phyloP scores from a whole-genome alignment of 2,113 vertebrate genomes.

The Crotophaga sulcirostris region DNA sequence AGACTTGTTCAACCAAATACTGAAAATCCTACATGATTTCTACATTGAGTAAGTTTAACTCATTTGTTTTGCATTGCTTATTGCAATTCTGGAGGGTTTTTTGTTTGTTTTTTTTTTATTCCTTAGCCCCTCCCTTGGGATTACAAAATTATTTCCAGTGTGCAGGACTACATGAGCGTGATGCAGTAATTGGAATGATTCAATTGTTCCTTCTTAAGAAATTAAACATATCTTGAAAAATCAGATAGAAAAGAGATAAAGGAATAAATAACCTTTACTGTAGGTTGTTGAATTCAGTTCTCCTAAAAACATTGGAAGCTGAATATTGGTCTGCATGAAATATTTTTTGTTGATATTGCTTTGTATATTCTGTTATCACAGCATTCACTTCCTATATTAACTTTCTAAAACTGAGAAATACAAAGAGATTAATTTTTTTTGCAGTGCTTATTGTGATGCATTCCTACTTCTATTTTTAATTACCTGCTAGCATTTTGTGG shows the following conservation, averaged over 20 bases:
- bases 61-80: not conserved
- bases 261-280: not conserved
- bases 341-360: not conserved
- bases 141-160: not conserved
- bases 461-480: not conserved
- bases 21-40: constrained; percentile 85
- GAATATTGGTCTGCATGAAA: not conserved
- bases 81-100: not conserved
- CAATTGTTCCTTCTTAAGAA: not conserved
- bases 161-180: not conserved
- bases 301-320: not conserved
- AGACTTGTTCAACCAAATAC: constrained; percentile 87
- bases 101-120: not conserved
- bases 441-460: not conserved
- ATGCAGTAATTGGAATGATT: not conserved
- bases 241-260: not conserved
- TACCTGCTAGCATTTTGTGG: not conserved
- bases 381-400: not conserved
- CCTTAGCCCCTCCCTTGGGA: accelerated
- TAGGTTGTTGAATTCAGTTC: not conserved
- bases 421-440: not conserved
- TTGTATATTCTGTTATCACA: not conserved
- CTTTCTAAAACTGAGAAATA: not conserved
- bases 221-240: not conserved
- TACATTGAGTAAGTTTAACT: constrained; percentile 85